Conservation (phyloP, 2,888 invertebrate genomes). For the Caradrina clavipalpis region DNA sequence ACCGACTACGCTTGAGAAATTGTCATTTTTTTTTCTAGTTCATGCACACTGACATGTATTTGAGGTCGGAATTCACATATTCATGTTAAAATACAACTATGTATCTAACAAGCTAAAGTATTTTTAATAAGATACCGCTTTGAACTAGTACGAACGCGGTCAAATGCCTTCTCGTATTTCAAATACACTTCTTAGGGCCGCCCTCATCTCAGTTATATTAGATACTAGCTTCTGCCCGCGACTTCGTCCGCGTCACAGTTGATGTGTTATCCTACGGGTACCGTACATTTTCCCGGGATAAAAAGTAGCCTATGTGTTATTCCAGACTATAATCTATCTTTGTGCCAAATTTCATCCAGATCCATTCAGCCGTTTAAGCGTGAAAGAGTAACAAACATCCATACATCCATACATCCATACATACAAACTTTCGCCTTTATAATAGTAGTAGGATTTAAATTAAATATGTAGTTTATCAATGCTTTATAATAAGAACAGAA, state of each 20-base stretch:
- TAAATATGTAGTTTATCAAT: neutral
- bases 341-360: too few species aligned
- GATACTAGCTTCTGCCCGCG: too few species aligned
- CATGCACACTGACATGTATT: neutral
- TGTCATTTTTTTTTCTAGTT: neutral
- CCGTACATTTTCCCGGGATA: too few species aligned
- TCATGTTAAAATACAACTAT: constrained; percentile 1
- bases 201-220: neutral
- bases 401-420: too few species aligned
- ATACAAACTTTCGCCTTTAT: too few species aligned
- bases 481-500: neutral
- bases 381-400: too few species aligned
- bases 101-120: neutral
- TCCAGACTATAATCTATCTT: too few species aligned
- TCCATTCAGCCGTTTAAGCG: too few species aligned
- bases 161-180: constrained; percentile 10
- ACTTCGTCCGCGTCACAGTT: too few species aligned
- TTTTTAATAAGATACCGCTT: constrained; percentile 4
- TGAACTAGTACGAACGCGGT: neutral
- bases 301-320: too few species aligned
- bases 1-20: neutral
- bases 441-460: too few species aligned
- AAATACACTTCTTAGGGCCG: constrained; percentile 1
- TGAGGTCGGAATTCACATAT: neutral
- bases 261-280: too few species aligned